Conservation (phyloP, 2,888 invertebrate species). For the Tolmerus cingulatus region DNA sequence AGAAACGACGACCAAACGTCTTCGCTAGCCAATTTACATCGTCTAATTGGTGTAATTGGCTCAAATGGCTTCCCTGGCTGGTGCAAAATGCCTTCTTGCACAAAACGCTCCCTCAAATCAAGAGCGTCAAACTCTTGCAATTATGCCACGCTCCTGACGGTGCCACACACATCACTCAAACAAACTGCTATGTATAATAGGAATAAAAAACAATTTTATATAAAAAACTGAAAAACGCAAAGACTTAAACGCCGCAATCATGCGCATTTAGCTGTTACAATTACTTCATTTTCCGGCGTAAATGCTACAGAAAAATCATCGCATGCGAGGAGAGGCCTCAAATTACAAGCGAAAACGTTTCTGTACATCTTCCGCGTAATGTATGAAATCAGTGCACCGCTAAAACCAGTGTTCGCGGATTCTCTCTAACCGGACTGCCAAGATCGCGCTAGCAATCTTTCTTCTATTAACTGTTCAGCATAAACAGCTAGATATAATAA, state of each 20-base stretch:
- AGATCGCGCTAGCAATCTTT: neutral
- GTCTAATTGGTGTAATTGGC: neutral
- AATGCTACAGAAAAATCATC: conserved; percentile 7
- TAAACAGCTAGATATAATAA: conserved; percentile 31
- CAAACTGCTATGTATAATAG: neutral
- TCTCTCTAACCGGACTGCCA: conserved; percentile 8
- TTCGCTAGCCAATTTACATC: neutral
- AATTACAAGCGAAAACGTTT: conserved; percentile 30
- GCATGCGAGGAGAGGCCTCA: conserved; percentile 13
- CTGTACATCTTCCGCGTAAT: conserved; percentile 30
- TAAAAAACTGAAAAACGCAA: neutral
- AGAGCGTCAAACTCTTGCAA: neutral
- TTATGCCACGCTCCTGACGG: neutral
- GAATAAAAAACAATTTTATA: neutral
- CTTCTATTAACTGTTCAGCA: conserved; percentile 31
- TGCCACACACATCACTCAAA: neutral
- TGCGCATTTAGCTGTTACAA: conserved; percentile 6
- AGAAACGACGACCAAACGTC: neutral
- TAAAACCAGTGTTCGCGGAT: conserved; percentile 1
- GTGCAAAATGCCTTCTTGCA: neutral
- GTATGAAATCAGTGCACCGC: conserved; percentile 34
- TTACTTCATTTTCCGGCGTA: conserved; percentile 22
- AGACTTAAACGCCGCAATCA: neutral
- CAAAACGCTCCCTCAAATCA: neutral
- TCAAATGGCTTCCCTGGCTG: neutral